Base-by-base conservation (phyloP, 2,113 vertebrate species). In the Pelecanus crispus region DNA sequence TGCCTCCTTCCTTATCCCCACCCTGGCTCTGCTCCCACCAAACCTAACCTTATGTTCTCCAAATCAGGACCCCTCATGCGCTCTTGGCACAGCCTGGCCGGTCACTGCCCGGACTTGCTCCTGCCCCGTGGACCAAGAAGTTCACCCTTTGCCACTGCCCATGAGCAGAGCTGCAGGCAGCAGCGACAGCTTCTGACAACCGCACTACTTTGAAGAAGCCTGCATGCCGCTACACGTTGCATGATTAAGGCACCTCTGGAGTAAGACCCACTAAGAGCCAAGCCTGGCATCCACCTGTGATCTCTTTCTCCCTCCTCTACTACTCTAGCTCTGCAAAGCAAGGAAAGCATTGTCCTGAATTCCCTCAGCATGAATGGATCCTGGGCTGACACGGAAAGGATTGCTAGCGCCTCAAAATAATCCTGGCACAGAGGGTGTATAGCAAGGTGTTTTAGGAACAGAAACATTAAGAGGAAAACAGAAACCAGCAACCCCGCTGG, bases 401-500 rank as follows among this genome's bases (percentile, higher is more conserved):
- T 31, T 92, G 81, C 22, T 75, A 32, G 13, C 2, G 2, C 63
- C 53, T 89, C 49, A 63, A 71, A 95, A 67, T 67, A 92, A 87
- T 66, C 45, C 58, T 70, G 50, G 71, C 58, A 56, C 53, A 58
- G 42, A 26, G 25, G 17, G 12, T 9, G 6, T 31, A 61, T 22
- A 65, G 53, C 70, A 84, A 87, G 55, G 71, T 96, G 67, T 14
- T 91, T 95, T 82, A 85, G 70, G 67, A 95, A 82, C 62, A 95
- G 53, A 89, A 96, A 82, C 32, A 16, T 38, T 29, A 81, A 53
- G 42, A 92, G 29, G n/a, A 70, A 92, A 90, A 80, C 84, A 87
- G 53, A 92, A 94, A 62, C 26, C 58, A 75, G 42, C 67, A 91
- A 82, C 42, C 44, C 16, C 3, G 1, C 62, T 90, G 67, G 84